Evolutionary conservation across 2,888 invertebrate genomes (phyloP), one percentile per base, ranked within the genome.

Genomic region (Trachelus stipa): DNA sequence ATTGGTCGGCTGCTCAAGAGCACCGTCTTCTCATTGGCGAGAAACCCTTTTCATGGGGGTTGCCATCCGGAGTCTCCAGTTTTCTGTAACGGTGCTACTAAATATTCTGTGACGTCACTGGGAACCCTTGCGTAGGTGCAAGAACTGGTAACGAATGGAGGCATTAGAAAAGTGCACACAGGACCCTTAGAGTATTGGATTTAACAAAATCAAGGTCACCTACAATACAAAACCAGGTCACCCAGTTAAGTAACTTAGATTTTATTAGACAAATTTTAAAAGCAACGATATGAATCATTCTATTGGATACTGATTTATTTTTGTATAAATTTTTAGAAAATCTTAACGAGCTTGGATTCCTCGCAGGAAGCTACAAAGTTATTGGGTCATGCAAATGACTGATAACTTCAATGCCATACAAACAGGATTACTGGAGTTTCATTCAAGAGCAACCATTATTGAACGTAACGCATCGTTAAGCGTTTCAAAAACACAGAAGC

Each of bases 31-130:
- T 82, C 81, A 90, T 91, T 90, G 90, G 90, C 83, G 82, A 85
- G 85, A 75, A 83, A 81, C 80, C 83, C 80, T 83, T 83, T 82
- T 77, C 84, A 87, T 85, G 85, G 87, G 87, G 86, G 83, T 34
- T 69, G 69, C 31, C 30, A 73, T 76, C 37, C 74, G n/a, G 69
- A 77, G 68, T 75, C 40, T 37, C 73, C n/a, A 78, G 71, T 76
- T 71, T 76, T 69, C 40, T 74, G 76, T 74, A 56, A 73, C 34
- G 30, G 73, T 33, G 80, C 79, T 79, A 80, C 83, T 83, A 84
- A 87, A 85, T 89, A 85, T 84, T 86, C 81, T 78, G 76, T 85
- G 84, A 89, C 87, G 88, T 89, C 87, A 86, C 80, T 84, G 77
- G 83, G 84, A 76, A 79, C 74, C 71, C 80, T 77, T 77, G 78